Base-by-base conservation (phyloP, 2,888 invertebrate species). In the Drosophila pseudotakahashii region DNA sequence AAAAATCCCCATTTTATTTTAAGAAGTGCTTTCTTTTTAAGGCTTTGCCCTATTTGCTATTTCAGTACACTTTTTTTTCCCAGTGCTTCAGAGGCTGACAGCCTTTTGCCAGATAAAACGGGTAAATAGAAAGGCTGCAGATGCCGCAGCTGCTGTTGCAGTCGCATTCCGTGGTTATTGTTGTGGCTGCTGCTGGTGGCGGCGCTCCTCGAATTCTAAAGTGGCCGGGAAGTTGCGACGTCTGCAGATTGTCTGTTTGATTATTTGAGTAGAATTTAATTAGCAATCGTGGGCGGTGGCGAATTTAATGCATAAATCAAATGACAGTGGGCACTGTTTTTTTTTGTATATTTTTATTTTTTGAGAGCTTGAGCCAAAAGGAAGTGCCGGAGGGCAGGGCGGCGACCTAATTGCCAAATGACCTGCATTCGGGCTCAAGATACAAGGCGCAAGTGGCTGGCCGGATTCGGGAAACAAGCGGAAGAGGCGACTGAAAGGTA, bases 321-420 rank as follows among this genome's bases (percentile, higher is more conserved):
- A 77, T 77, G 77, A 64, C 75, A 68, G 63, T 58, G 61, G 52
- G 36, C 14, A 41, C 48, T 34, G 57, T n/a, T 39, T 16, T n/a
- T 39, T 16, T 16, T 14, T 19, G 19, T 19, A 19, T 10, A 23
- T 2, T 50, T 37, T 41, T 45, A 23, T 30, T 23, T 62, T 59
- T 48, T 5, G 54, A 52, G 6, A 41, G 57, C 9, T 9, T 19
- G 32, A 23, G 23, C 37, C 16, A 42, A 53, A 53, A 63, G 52
- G 52, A 63, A 57, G 47, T 26, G 67, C 58, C 42, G 41, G 36
- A 45, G 34, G 60, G 58, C 41, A 47, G n/a, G 30, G 41, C 58
- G 45, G n/a, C 69, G 81, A 72, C 81, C 81, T 69, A 79, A 81
- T 79, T 83, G 78, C 78, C 60, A 82, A 73, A 64, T 81, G 83